Base-by-base conservation (phyloP, 2,113 vertebrate genomes). In the Grammomys dolichurus region DNA sequence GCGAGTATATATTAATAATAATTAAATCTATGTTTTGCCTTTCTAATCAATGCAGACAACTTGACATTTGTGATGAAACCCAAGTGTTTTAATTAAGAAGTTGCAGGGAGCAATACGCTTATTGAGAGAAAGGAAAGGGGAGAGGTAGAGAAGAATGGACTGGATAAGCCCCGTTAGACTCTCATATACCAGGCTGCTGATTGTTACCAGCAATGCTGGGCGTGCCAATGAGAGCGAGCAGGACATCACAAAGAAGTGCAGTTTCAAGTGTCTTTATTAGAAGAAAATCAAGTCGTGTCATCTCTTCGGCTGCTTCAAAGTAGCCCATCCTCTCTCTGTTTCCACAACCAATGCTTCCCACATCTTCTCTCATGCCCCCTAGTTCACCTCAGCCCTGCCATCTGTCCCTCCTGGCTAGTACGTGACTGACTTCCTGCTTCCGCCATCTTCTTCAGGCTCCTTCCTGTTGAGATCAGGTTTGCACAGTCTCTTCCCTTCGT, bases 31-130 rank as follows among this genome's bases (percentile, higher is more conserved):
- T 33, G 36, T 67, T 77, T 91, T 93, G 16, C 26, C 58, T 86
- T 94, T 33, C 89, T 94, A 70, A 93, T 85, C 12, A 76, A 51
- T 63, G 56, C 46, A 75, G 72, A 89, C 73, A 96, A 89, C 54
- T 70, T 63, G 36, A 80, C 58, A 67, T 95, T 94, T 76, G 11
- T 75, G 46, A 94, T 51, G 58, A 93, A 90, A 67, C 60, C 10
- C 48, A 93, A 88, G 69, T 69, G 31, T 89, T 97, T 98, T 75
- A 89, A 92, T 91, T 33, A 78, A 56, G 51, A 85, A 75, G n/a
- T 93, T 87, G 73, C 36, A 81, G 80, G 51, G n/a, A 95, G 28
- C 58, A 86, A 43, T 90, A n/a, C 84, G 86, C 58, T 93, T 94
- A 28, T 43, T 88, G 76, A 54, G 67, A 84, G 33, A 63, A 72